A percentile compares a stretch with the other conserved stretches of the same genome.
Conservation (phyloP, 2,797 vertebrate species). For the Rhabdomys pumilio region DNA sequence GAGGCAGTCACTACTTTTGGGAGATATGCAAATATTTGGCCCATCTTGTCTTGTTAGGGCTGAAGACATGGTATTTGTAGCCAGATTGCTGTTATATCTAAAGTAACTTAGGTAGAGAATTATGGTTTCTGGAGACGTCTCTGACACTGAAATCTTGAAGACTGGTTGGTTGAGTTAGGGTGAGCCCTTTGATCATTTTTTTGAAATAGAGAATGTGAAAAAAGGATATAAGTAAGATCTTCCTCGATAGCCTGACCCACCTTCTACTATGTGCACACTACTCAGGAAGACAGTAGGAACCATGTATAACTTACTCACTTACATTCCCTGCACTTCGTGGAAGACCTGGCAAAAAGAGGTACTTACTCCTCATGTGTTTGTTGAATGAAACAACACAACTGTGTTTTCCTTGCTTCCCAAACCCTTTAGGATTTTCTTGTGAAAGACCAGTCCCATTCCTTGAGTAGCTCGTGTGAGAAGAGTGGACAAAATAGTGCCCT, state of each 20-base stretch:
- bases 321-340: neutral
- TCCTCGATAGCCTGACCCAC: neutral
- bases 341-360: neutral
- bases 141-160: neutral
- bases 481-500: neutral
- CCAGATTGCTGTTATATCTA: neutral
- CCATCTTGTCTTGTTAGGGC: neutral
- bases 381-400: conserved; percentile 19
- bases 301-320: neutral
- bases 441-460: neutral
- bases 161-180: neutral
- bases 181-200: neutral
- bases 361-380: neutral
- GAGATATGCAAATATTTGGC: neutral
- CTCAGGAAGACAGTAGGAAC: conserved; percentile 2
- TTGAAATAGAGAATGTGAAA: neutral
- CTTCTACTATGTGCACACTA: neutral
- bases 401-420: neutral
- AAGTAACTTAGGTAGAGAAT: neutral
- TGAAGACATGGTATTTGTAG: neutral
- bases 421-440: neutral
- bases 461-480: neutral
- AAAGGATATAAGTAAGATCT: neutral
- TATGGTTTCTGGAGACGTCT: neutral
- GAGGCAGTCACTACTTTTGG: neutral